A percentile compares a stretch with the other conserved stretches of the same genome.
Evolutionary conservation across 2,888 invertebrate species (phyloP).

Genomic region (Hymenopus coronatus): DNA sequence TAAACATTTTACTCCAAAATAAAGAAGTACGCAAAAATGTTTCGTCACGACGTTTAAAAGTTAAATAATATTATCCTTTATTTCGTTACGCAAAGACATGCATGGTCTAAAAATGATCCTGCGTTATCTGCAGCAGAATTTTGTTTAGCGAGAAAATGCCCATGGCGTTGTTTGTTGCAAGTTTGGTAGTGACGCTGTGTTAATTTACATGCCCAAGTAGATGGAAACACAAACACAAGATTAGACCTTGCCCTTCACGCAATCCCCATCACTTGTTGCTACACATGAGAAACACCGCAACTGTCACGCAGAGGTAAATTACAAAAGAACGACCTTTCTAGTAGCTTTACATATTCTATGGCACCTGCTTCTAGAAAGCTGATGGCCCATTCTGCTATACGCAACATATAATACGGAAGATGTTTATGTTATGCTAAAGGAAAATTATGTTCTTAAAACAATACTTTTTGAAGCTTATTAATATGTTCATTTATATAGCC

Average conservation of each 20-base stretch:
- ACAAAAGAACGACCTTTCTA: background rate
- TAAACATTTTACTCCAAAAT: too few relatives aligned
- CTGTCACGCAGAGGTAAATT: background rate
- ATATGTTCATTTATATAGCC: too few relatives aligned
- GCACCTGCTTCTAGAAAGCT: too few relatives aligned
- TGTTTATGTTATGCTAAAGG: too few relatives aligned
- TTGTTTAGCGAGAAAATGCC: background rate
- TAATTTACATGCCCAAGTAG: background rate
- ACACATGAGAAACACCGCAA: background rate
- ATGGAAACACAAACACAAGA: background rate
- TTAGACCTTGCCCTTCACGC: background rate
- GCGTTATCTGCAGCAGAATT: background rate
- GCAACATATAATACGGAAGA: too few relatives aligned
- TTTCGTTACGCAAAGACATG: background rate
- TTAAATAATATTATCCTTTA: too few relatives aligned
- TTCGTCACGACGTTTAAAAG: too few relatives aligned
- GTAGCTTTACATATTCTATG: too few relatives aligned
- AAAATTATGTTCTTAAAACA: too few relatives aligned
- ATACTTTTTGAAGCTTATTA: too few relatives aligned
- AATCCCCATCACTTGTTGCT: background rate
- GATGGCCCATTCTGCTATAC: too few relatives aligned
- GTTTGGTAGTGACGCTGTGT: background rate
- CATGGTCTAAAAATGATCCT: background rate
- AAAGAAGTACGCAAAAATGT: too few relatives aligned
- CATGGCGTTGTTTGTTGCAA: background rate